Base-by-base conservation (phyloP, 2,797 vertebrate genomes). In the Vireo griseus region DNA sequence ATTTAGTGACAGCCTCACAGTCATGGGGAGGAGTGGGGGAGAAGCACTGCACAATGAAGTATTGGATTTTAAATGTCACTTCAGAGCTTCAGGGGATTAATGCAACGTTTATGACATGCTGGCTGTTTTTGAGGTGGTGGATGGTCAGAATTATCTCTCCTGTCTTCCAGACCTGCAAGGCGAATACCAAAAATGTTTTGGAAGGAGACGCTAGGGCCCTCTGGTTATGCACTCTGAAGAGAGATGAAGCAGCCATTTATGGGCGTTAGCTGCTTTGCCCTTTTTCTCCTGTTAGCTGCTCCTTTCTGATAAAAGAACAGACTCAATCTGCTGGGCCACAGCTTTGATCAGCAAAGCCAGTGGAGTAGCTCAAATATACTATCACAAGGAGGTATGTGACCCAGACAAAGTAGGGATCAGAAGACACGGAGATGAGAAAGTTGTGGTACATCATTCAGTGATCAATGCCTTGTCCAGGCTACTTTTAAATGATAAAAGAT, bases 41-140 rank as follows among this genome's bases (percentile, higher is more conserved):
- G 26, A 86, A 89, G 48, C 45, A 80, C 92, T 89, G 91, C 90
- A 86, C 71, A 78, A 63, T 29, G 33, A 63, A 94, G 88, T 86
- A 95, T 90, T 95, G 91, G 78, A 94, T 97, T 97, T 95, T 93
- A 97, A 96, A 96, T 94, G 95, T 93, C 95, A 89, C 80, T 95
- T 45, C 84, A 83, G 92, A 95, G 94, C 94, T 96, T 90, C 84
- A 76, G 93, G 96, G 87, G 52, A 35, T 87, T 73, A 68, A 73
- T 13, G n/a, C 17, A 26, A 76, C 40, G 85, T 88, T 94, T 94
- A 90, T n/a, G 89, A 84, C 71, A 86, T 2, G 35, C 69, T 73
- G 76, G 75, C 35, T 87, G 39, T 54, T 95, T 88, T 77, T 73
- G 54, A 86, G 85, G 47, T 86, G 73, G 55, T 63, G 37, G 55